Percentiles rank a stretch among this genome's conserved stretches.
These are phyloP conservation scores for Regulus satrapa DNA, from an alignment of 2,113 vertebrate genomes.

Conservation along the genomic window DNA sequence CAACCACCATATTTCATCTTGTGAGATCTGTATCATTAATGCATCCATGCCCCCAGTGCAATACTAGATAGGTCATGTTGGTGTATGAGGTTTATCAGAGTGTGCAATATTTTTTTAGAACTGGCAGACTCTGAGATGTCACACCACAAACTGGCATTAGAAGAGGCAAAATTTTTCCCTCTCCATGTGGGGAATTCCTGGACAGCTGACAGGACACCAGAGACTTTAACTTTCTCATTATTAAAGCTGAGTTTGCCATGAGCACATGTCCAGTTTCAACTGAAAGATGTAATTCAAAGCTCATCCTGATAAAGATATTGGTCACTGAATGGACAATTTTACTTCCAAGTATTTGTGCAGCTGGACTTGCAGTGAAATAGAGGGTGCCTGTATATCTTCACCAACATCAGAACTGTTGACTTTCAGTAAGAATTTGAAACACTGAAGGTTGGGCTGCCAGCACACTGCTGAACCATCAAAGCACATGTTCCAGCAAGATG, in stretches of 20 bases:
- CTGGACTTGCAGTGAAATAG: neutral
- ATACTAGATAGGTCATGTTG: neutral
- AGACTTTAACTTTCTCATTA: neutral
- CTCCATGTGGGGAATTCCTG: neutral
- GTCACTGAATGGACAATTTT: neutral
- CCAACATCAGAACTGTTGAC: neutral
- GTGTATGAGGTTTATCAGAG: neutral
- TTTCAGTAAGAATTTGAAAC: neutral
- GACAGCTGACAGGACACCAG: neutral
- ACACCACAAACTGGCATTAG: neutral
- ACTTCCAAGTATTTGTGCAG: neutral
- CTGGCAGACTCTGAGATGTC: neutral
- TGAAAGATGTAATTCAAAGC: neutral
- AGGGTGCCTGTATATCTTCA: neutral
- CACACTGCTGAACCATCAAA: fast-evolving
- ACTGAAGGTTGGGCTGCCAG: neutral
- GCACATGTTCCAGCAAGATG: fast-evolving
- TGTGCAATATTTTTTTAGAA: neutral
- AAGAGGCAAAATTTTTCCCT: neutral
- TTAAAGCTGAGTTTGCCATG: neutral
- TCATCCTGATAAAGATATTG: neutral
- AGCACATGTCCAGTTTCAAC: neutral
- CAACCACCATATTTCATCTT: neutral
- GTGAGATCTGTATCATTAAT: neutral
- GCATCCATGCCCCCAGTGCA: neutral